Percentiles rank a stretch among this genome's conserved stretches.
These are phyloP conservation scores for Prochilodus magdalenae DNA, from an alignment of 2,113 vertebrate genomes.

Conservation along the genomic window DNA sequence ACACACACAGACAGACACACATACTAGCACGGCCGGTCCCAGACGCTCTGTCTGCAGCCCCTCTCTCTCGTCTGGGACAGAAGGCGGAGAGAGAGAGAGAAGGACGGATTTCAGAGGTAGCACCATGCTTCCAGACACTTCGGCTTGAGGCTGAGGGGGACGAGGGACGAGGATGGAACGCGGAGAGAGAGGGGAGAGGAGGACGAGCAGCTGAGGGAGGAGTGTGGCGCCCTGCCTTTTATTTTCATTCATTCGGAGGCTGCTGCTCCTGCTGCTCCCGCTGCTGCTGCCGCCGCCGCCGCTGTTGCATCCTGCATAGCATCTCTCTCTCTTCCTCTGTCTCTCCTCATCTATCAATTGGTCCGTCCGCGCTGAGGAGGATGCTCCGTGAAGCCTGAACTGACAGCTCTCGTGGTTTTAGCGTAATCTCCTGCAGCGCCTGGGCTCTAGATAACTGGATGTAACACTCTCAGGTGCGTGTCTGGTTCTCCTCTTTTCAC, in stretches of 20 bases:
- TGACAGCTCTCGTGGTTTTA: slow-evolving; percentile 11
- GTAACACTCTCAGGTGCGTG: slow-evolving; percentile 21
- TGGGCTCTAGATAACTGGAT: slow-evolving; percentile 3
- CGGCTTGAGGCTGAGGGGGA: background rate
- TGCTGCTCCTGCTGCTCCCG: slow-evolving; percentile 12
- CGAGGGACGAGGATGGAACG: background rate
- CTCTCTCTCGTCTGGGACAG: slow-evolving; percentile 7
- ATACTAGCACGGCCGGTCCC: background rate
- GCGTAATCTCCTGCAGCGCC: slow-evolving; percentile 24
- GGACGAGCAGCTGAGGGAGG: slow-evolving; percentile 32
- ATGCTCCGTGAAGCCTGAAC: slow-evolving; percentile 25
- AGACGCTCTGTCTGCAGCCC: background rate
- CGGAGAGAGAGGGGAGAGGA: background rate
- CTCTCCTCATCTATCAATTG: background rate
- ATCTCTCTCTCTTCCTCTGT: background rate
- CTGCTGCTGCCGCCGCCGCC: background rate
- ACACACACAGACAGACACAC: background rate
- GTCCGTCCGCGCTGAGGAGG: slow-evolving; percentile 22
- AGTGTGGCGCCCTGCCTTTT: background rate
- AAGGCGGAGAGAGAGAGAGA: background rate
- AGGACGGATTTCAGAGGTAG: background rate
- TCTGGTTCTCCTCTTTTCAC: background rate
- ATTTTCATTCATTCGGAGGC: background rate
- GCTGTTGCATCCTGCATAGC: background rate
- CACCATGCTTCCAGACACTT: background rate